These are phyloP conservation scores for Lontra canadensis DNA, from an alignment of 2,113 vertebrate genomes.

Conservation along the genomic window DNA sequence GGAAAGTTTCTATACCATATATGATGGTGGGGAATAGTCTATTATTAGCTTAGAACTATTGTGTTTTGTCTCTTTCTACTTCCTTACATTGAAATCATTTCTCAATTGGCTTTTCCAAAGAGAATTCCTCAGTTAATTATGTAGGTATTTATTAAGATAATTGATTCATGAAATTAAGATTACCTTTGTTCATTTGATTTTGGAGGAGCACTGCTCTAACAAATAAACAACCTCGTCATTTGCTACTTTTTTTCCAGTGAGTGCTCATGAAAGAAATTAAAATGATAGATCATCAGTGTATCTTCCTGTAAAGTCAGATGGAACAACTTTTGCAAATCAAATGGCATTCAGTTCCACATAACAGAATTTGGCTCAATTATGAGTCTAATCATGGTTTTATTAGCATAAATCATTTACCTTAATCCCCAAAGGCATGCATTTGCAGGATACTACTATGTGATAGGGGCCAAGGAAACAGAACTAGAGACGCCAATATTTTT, in stretches of 20 bases:
- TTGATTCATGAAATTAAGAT: conserved; percentile 67
- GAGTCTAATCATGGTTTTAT: conserved; percentile 5
- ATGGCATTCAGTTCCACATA: conserved; percentile 1
- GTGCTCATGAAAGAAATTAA: conserved; percentile 68
- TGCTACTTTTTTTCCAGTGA: conserved; percentile 54
- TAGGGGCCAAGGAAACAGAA: not conserved
- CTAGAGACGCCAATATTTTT: not conserved
- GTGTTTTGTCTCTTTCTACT: not conserved
- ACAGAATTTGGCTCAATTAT: conserved; percentile 29
- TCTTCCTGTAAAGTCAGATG: conserved; percentile 39
- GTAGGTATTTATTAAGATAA: conserved; percentile 67
- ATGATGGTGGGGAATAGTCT: not conserved
- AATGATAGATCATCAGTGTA: conserved; percentile 54
- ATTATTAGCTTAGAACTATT: not conserved
- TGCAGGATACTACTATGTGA: not conserved
- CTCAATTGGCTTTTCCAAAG: conserved; percentile 40
- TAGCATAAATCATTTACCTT: not conserved
- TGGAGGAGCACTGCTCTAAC: conserved; percentile 22
- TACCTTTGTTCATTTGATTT: conserved; percentile 70
- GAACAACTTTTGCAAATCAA: conserved; percentile 55
- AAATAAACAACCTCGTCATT: conserved; percentile 55
- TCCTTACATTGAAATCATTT: conserved; percentile 22
- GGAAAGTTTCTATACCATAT: not conserved
- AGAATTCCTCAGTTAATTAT: conserved; percentile 56
- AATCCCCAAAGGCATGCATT: not conserved